Conservation (phyloP, 2,888 invertebrate genomes). For the Ditula angustiorana region DNA sequence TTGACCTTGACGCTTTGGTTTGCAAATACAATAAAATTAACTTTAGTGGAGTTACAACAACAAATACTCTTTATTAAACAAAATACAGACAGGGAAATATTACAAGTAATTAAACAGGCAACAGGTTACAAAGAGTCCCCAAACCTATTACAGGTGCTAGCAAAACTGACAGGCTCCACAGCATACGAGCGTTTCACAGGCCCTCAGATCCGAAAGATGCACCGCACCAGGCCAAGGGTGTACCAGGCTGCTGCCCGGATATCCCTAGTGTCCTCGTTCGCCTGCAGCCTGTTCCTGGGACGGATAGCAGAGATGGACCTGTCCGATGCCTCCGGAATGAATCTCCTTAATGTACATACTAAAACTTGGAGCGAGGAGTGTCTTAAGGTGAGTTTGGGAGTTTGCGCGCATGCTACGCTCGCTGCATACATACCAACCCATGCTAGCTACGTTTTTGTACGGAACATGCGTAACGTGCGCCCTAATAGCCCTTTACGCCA, state of each 20-base stretch:
- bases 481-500: no score
- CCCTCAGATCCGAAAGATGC: conserved; percentile 96
- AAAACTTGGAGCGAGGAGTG: conserved; percentile 92
- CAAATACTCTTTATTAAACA: no score
- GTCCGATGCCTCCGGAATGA: conserved; percentile 98
- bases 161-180: conserved; percentile 93
- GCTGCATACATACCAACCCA: no score
- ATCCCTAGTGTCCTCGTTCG: conserved; percentile 97
- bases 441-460: no score
- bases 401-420: background rate
- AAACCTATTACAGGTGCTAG: conserved; percentile 84
- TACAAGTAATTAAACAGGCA: no score
- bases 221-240: conserved; percentile 85
- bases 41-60: no score
- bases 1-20: no score
- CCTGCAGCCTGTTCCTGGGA: conserved; percentile 94
- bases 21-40: no score
- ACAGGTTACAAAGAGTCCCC: background rate
- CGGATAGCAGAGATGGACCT: conserved; percentile 95
- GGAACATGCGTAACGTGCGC: no score
- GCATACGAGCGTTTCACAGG: conserved; percentile 97
- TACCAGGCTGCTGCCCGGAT: conserved; percentile 90
- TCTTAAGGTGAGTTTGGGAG: conserved; percentile 81
- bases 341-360: conserved; percentile 92
- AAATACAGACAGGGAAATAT: no score